These are phyloP conservation scores for Hycleus phaleratus DNA, from an alignment of 1,140 invertebrate species.

Conservation along the genomic window DNA sequence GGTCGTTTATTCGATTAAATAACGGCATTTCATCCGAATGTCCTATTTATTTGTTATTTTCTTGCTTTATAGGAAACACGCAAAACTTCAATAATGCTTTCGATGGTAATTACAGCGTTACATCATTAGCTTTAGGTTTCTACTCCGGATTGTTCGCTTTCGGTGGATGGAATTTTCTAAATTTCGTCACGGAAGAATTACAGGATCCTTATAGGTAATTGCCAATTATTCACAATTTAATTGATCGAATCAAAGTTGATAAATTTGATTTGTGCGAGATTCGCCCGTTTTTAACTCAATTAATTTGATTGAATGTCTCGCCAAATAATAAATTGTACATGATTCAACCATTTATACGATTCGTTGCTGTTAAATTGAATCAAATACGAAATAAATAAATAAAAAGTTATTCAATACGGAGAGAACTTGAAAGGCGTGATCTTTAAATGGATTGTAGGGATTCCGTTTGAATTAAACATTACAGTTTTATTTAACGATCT, in stretches of 20 bases:
- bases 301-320: no score
- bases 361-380: no score
- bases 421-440: neutral
- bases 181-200: constrained; percentile 90
- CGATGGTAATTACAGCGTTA: constrained; percentile 54
- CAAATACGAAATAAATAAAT: no score
- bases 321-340: no score
- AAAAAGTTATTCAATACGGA: no score
- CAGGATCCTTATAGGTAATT: constrained; percentile 77
- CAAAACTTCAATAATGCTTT: constrained; percentile 68
- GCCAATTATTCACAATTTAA: neutral
- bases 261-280: no score
- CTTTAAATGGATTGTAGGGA: constrained; percentile 17
- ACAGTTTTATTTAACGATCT: neutral
- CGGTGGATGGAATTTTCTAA: constrained; percentile 90
- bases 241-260: no score
- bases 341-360: no score
- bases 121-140: constrained; percentile 70
- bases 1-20: neutral
- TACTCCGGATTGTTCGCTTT: constrained; percentile 96
- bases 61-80: constrained; percentile 49
- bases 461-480: constrained; percentile 15
- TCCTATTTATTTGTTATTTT: neutral
- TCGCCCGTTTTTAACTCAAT: no score
- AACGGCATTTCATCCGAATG: neutral